Percentiles rank a stretch among this genome's conserved stretches.
Conservation (phyloP, 1,140 invertebrate species). For the Myzus persicae region DNA sequence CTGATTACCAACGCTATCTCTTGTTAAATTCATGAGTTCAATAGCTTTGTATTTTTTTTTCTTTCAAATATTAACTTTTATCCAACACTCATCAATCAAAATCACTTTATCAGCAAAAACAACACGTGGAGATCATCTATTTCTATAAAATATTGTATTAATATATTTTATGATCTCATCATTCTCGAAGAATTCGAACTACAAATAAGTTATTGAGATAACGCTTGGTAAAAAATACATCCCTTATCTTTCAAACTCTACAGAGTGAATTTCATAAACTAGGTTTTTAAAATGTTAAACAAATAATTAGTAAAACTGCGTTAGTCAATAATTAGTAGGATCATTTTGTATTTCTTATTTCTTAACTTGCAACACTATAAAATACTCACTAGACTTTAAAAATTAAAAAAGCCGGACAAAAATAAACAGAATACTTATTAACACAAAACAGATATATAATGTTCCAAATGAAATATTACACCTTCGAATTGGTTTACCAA, state of each 20-base stretch:
- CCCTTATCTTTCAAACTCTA: background rate
- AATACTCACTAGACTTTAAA: background rate
- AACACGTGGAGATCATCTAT: background rate
- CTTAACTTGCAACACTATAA: background rate
- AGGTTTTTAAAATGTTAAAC: background rate
- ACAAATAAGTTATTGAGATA: background rate
- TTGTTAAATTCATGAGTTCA: background rate
- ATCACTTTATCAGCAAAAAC: slow-evolving; percentile 5
- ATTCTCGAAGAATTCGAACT: background rate
- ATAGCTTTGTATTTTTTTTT: background rate
- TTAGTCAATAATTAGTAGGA: background rate
- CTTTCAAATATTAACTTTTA: background rate
- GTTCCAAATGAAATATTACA: background rate
- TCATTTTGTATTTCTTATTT: background rate
- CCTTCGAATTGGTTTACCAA: background rate
- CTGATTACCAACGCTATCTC: background rate
- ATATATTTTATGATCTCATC: background rate
- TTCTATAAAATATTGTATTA: background rate
- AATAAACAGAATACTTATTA: slow-evolving; percentile 1
- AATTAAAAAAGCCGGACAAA: background rate
- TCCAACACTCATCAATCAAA: slow-evolving; percentile 29
- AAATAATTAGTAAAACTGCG: background rate
- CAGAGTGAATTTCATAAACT: too few relatives aligned
- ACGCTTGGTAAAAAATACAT: background rate
- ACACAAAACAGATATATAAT: slow-evolving; percentile 8